A percentile compares a stretch with the other conserved stretches of the same genome.
These are phyloP conservation scores for Bucorvus abyssinicus DNA, from an alignment of 2,797 vertebrate species.

Conservation along the genomic window DNA sequence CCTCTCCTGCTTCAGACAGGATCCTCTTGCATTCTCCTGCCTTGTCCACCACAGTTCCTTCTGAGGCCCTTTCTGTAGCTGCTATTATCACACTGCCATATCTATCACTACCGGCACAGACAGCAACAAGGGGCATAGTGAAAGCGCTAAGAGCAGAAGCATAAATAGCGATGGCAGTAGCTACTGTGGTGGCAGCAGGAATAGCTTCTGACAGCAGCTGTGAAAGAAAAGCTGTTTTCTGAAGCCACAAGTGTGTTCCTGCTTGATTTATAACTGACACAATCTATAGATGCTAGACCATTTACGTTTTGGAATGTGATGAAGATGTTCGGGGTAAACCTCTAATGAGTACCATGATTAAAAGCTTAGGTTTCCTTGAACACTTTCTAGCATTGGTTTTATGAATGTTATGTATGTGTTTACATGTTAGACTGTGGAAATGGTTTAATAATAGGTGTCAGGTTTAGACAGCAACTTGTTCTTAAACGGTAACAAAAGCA, in stretches of 20 bases:
- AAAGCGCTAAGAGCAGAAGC: neutral
- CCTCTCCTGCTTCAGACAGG: neutral
- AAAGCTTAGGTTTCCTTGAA: neutral
- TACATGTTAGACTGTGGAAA: neutral
- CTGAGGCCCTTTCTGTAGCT: neutral
- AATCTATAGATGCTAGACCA: neutral
- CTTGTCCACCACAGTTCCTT: neutral
- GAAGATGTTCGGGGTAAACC: neutral
- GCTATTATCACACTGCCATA: neutral
- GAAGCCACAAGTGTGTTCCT: neutral
- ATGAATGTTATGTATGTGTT: neutral
- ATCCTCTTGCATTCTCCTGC: neutral
- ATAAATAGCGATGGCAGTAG: neutral
- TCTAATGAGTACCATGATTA: neutral
- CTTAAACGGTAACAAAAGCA: neutral
- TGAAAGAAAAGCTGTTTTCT: neutral
- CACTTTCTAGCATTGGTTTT: neutral
- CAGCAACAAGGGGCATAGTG: neutral
- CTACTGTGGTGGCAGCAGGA: neutral
- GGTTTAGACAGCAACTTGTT: neutral
- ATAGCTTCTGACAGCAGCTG: neutral
- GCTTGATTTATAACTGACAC: neutral
- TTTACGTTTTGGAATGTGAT: neutral
- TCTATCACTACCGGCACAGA: neutral
- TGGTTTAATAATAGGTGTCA: neutral